phyloP scores from a whole-genome alignment of 2,797 vertebrate species.

The Peromyscus aztecus region DNA sequence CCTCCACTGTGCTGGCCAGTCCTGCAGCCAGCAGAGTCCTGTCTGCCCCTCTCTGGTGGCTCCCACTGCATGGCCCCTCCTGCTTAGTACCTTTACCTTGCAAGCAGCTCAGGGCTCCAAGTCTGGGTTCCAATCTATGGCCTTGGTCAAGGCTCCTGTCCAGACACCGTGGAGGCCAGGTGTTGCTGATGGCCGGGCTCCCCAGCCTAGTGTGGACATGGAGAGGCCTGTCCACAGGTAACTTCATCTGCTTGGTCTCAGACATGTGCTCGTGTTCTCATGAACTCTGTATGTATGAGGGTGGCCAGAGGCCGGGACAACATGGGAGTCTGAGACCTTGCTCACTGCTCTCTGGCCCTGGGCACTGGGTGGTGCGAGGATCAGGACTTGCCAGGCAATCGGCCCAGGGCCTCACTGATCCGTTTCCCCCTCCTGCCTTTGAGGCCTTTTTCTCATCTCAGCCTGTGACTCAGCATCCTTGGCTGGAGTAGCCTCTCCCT shows the following conservation, averaged over 20 bases:
- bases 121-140: not conserved
- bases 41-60: not conserved
- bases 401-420: not conserved
- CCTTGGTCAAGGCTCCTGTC: not conserved
- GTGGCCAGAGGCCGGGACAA: not conserved
- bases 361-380: not conserved
- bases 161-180: not conserved
- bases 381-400: not conserved
- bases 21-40: not conserved
- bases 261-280: not conserved
- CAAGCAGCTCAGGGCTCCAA: not conserved
- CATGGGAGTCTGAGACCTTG: not conserved
- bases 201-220: rapidly evolving
- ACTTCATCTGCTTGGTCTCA: not conserved
- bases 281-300: not conserved
- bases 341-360: not conserved
- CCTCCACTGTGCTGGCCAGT: too few relatives aligned
- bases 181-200: not conserved
- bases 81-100: not conserved
- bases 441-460: not conserved
- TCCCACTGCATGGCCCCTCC: not conserved
- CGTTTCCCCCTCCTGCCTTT: rapidly evolving
- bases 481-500: too few relatives aligned
- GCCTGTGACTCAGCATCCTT: not conserved
- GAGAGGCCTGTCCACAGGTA: not conserved